Conservation (phyloP, 2,113 vertebrate genomes). For the Psilopsiagon aymara region DNA sequence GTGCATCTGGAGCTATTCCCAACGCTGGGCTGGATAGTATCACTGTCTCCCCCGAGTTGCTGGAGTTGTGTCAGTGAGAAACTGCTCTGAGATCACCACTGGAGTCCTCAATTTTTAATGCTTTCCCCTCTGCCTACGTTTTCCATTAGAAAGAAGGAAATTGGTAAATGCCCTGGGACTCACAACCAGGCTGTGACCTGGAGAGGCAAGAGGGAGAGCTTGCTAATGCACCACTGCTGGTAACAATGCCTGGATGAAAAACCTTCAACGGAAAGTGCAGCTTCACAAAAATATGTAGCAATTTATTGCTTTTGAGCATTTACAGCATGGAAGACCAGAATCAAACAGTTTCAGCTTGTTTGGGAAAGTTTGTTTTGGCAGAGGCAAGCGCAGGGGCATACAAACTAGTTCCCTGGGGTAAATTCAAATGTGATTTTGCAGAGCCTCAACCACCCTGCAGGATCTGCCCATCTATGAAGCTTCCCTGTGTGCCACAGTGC, state of each 20-base stretch:
- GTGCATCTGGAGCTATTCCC: conserved; percentile 48
- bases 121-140: background rate
- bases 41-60: background rate
- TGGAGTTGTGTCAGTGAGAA: conserved; percentile 2
- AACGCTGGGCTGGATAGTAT: conserved; percentile 36
- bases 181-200: background rate
- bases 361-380: background rate
- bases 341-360: background rate
- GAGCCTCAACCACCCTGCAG: background rate
- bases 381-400: background rate
- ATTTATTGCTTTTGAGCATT: conserved; percentile 5
- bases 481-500: background rate
- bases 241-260: background rate
- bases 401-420: background rate
- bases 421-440: background rate
- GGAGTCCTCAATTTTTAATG: background rate
- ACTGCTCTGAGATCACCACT: conserved; percentile 50
- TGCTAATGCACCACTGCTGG: background rate
- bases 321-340: background rate
- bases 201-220: background rate
- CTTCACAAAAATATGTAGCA: background rate
- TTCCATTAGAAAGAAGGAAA: background rate
- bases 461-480: background rate
- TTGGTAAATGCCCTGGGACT: background rate
- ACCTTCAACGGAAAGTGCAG: background rate